Evolutionary conservation across 2,888 invertebrate genomes (phyloP), one percentile per base, ranked within the genome.

Genomic region (Bombylius discolor): DNA sequence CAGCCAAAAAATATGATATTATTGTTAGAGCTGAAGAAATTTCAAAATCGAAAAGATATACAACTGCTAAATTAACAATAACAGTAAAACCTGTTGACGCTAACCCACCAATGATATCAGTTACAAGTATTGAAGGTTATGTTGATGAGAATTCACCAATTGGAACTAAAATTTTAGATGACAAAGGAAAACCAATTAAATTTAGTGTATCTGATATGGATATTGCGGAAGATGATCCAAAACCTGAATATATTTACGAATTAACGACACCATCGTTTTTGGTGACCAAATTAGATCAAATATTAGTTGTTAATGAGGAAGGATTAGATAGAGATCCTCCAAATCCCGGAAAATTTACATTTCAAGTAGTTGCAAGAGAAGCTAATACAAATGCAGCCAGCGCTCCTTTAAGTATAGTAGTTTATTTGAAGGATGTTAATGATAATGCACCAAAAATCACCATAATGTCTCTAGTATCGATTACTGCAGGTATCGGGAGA

Each of bases 331-430:
- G 93, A 42, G 93, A 93, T 74, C 85, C 88, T 1, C 93, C 93
- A 0, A 89, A 86, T 67, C 85, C 85, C 0, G 87, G 87, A 33
- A 84, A 84, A 67, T 89, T 87, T 67, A 84, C 87, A 65, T 92
- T 93, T 70, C 93, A 93, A 77, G 84, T 92, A 51, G 89, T 92
- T 6, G 92, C 90, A 1, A 77, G 92, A 5, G 92, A 93, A 73
- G 83, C 81, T 52, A 82, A 79, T 51, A 87, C 87, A 1, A 78
- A 79, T 34, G 89, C 89, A 0, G 90, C 90, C 4, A 91, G 91
- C 59, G 83, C 90, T 6, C 93, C 93, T 0, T 75, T 88, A 23
- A 87, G 87, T 0, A 70, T 93, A 47, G 82, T 85, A 0, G 90
- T 93, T 0, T 79, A 81, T 48, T 72, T 90, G 57, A 78, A 85